phyloP scores from a whole-genome alignment of 2,113 vertebrate species.

The Cacatua alba region DNA sequence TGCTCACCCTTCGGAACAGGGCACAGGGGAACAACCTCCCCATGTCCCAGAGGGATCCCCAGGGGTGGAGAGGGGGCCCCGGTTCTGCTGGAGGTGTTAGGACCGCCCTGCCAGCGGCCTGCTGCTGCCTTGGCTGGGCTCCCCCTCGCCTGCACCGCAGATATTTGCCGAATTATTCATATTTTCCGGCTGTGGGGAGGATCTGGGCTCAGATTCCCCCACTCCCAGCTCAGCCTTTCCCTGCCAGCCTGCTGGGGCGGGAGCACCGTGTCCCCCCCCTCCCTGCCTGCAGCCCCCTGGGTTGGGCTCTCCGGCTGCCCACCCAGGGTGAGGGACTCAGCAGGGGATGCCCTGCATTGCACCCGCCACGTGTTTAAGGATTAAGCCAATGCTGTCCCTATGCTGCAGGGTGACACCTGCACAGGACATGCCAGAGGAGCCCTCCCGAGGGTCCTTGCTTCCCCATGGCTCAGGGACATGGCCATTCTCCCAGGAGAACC shows the following conservation, averaged over 20 bases:
- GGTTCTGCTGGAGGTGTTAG: constrained; percentile 24
- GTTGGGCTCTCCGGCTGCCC: rapidly evolving
- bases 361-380: background rate
- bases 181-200: constrained; percentile 60
- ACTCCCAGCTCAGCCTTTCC: background rate
- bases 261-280: background rate
- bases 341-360: background rate
- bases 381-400: rapidly evolving
- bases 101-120: constrained; percentile 37
- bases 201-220: constrained; percentile 40
- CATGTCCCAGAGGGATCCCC: background rate
- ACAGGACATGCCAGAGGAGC: background rate
- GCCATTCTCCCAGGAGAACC: background rate
- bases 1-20: background rate
- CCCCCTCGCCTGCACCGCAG: constrained; percentile 44
- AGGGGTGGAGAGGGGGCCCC: background rate
- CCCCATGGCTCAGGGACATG: rapidly evolving
- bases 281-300: background rate
- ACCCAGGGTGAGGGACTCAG: background rate
- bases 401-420: background rate
- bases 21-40: background rate
- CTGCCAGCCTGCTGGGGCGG: constrained; percentile 32
- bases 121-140: constrained; percentile 61
- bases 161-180: constrained; percentile 69
- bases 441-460: background rate